A percentile compares a stretch with the other conserved stretches of the same genome.
These are phyloP conservation scores for Macquaria ambigua DNA, from an alignment of 2,113 vertebrate genomes.

Conservation along the genomic window DNA sequence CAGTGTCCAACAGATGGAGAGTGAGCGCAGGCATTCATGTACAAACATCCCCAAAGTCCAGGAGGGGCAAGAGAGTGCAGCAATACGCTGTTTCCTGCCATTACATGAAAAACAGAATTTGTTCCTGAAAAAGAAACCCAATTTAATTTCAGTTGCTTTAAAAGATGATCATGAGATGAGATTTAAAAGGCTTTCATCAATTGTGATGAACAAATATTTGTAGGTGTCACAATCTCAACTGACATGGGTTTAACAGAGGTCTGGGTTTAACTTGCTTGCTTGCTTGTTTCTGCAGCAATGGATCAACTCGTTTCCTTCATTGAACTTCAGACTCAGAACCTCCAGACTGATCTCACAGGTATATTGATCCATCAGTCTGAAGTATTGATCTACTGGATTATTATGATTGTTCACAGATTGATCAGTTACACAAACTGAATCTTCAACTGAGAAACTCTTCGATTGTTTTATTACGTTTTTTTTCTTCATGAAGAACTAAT, in stretches of 20 bases:
- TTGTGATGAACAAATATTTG: background rate
- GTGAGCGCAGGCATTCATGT: background rate
- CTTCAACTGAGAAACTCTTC: too few species aligned
- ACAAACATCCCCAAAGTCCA: background rate
- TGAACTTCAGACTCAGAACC: conserved; percentile 28
- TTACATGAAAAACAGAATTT: background rate
- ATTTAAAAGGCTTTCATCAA: background rate
- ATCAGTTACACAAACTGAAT: too few species aligned
- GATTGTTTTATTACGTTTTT: too few species aligned
- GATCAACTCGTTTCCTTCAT: conserved; percentile 5
- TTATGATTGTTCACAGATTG: background rate
- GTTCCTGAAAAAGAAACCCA: background rate
- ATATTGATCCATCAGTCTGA: background rate
- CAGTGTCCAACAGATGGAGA: background rate
- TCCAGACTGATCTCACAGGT: conserved; percentile 53
- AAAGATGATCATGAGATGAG: background rate
- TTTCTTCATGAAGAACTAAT: too few species aligned
- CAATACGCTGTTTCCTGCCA: background rate
- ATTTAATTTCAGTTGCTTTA: background rate
- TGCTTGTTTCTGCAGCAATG: conserved; percentile 22
- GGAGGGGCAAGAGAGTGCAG: background rate
- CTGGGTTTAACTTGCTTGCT: background rate
- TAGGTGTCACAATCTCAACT: background rate
- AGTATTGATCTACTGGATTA: too few species aligned
- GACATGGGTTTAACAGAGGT: background rate